Evolutionary conservation across 2,888 invertebrate genomes (phyloP).

Genomic region (Camponotus fellah): DNA sequence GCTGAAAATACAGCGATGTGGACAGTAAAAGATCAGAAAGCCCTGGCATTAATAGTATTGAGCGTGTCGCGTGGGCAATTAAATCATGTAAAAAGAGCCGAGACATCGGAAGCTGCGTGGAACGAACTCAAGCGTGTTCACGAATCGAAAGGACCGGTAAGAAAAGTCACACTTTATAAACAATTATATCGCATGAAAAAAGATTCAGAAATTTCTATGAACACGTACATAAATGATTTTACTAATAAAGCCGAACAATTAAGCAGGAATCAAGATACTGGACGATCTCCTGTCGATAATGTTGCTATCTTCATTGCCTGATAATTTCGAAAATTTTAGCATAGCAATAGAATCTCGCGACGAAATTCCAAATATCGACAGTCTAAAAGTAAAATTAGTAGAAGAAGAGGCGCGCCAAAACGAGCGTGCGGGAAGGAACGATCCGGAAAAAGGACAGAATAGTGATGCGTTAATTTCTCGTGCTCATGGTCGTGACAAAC

Average conservation of each 20-base stretch:
- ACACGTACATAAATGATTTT: slow-evolving; percentile 62
- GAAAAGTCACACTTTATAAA: slow-evolving; percentile 66
- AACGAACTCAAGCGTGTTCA: slow-evolving; percentile 48
- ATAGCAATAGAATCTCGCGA: slow-evolving; percentile 37
- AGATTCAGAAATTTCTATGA: slow-evolving; percentile 49
- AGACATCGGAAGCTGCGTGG: slow-evolving; percentile 45
- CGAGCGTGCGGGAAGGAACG: background rate
- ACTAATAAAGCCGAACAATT: slow-evolving; percentile 63
- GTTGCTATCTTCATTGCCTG: slow-evolving; percentile 21
- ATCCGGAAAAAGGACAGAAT: background rate
- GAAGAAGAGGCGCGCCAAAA: slow-evolving; percentile 48
- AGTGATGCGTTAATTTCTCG: slow-evolving; percentile 8
- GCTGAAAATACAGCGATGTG: slow-evolving; percentile 40
- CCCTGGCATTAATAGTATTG: slow-evolving; percentile 59
- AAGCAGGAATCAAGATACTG: slow-evolving; percentile 64
- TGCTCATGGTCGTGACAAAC: background rate
- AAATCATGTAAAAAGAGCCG: slow-evolving; percentile 38
- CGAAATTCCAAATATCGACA: slow-evolving; percentile 29
- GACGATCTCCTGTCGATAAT: slow-evolving; percentile 34
- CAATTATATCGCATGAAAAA: slow-evolving; percentile 66
- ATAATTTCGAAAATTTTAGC: slow-evolving; percentile 34
- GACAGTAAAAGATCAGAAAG: slow-evolving; percentile 60
- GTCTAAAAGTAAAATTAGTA: slow-evolving; percentile 17
- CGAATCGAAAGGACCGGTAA: slow-evolving; percentile 66
- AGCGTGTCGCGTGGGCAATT: slow-evolving; percentile 52